These are phyloP conservation scores for Mormyrops boulengeri DNA, from an alignment of 2,797 vertebrate genomes.

Conservation along the genomic window DNA sequence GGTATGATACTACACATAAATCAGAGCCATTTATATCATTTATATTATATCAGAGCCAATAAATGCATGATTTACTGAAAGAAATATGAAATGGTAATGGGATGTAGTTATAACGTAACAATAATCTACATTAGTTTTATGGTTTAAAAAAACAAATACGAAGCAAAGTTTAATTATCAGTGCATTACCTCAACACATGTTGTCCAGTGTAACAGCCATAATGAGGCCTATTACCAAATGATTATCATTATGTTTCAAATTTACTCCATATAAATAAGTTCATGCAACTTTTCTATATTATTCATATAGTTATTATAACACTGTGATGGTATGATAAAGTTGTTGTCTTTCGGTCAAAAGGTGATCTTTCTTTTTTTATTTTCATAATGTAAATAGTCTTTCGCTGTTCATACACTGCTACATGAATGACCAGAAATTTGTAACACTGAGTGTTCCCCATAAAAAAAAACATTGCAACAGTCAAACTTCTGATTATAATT, in stretches of 20 bases:
- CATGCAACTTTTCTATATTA: neutral
- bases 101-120: neutral
- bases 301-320: neutral
- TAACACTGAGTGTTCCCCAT: neutral
- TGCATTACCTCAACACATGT: neutral
- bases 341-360: neutral
- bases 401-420: neutral
- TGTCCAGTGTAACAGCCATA: neutral
- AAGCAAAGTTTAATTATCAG: neutral
- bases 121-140: neutral
- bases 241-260: neutral
- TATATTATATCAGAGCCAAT: neutral
- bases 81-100: neutral
- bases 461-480: neutral
- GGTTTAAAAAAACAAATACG: neutral
- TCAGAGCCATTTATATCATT: neutral
- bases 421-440: neutral
- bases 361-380: no score
- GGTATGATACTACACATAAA: neutral
- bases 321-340: neutral
- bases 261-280: neutral
- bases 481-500: neutral
- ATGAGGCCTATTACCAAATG: neutral
- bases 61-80: neutral
- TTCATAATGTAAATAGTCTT: neutral